These are phyloP conservation scores for Atractosteus spatula DNA, from an alignment of 2,113 vertebrate genomes.

Conservation along the genomic window DNA sequence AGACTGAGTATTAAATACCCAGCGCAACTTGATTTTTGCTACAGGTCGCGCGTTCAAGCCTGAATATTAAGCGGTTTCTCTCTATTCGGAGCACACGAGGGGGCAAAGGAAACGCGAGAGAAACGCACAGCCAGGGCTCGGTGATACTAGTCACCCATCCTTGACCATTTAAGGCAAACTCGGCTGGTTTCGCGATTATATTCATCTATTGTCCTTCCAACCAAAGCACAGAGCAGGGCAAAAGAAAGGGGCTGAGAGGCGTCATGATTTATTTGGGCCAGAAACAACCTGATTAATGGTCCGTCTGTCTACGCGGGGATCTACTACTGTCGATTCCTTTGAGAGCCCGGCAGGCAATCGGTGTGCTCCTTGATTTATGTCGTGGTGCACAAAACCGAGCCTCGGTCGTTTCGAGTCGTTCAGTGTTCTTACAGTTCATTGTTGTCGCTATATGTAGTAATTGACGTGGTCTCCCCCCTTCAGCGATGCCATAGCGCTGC, in stretches of 20 bases:
- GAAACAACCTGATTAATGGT: conserved; percentile 58
- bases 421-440: conserved; percentile 61
- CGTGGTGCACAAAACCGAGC: conserved; percentile 40
- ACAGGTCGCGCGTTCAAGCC: no score
- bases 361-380: conserved; percentile 43
- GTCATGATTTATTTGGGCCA: conserved; percentile 31
- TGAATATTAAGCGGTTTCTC: no score
- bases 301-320: conserved; percentile 33
- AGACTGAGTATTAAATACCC: no score
- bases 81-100: no score
- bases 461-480: no score
- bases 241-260: conserved; percentile 34
- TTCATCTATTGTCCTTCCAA: conserved; percentile 11
- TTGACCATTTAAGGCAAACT: conserved; percentile 33
- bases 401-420: conserved; percentile 48
- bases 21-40: no score
- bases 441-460: conserved; percentile 40
- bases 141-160: not conserved
- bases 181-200: conserved; percentile 22
- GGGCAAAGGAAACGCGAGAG: no score
- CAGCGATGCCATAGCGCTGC: no score
- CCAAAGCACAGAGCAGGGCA: not conserved
- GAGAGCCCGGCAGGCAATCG: conserved; percentile 7
- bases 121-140: no score
- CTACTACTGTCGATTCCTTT: conserved; percentile 30